phyloP scores from a whole-genome alignment of 1,140 invertebrate species.

The Brachionus rotundiformis region DNA sequence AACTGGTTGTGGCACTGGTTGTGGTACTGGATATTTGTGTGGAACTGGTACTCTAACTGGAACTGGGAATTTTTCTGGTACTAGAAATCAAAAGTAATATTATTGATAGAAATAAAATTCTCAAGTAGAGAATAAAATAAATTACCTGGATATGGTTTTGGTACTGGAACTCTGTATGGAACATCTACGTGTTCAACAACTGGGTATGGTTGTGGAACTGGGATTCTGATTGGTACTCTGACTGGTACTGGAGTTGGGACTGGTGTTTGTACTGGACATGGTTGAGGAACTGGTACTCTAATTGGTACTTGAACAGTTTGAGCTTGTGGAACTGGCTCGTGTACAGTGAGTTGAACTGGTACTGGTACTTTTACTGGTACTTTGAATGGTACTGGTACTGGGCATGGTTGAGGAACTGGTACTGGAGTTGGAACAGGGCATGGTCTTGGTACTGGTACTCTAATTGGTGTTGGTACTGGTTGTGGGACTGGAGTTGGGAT shows the following conservation, averaged over 20 bases:
- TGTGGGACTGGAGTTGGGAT: constrained; percentile 20
- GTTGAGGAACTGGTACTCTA: background rate
- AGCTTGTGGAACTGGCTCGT: background rate
- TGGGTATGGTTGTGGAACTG: constrained; percentile 15
- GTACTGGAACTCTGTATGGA: constrained; percentile 29
- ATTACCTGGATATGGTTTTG: constrained; percentile 31
- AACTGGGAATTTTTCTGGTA: constrained; percentile 31
- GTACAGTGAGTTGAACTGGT: background rate
- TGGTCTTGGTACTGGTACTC: constrained; percentile 4
- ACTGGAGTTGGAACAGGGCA: background rate
- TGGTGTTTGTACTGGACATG: background rate
- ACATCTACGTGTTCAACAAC: background rate
- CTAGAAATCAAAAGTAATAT: no score
- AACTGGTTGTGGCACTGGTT: constrained; percentile 6
- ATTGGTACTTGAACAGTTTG: background rate
- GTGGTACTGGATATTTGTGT: background rate
- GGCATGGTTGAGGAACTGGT: background rate
- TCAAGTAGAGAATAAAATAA: no score
- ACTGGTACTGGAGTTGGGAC: constrained; percentile 28
- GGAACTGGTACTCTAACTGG: background rate
- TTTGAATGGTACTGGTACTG: background rate
- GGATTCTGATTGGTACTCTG: background rate
- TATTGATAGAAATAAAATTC: no score
- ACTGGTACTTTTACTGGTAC: background rate
- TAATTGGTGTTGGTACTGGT: background rate